Conservation (phyloP, 2,797 vertebrate species). For the Semaprochilodus insignis region DNA sequence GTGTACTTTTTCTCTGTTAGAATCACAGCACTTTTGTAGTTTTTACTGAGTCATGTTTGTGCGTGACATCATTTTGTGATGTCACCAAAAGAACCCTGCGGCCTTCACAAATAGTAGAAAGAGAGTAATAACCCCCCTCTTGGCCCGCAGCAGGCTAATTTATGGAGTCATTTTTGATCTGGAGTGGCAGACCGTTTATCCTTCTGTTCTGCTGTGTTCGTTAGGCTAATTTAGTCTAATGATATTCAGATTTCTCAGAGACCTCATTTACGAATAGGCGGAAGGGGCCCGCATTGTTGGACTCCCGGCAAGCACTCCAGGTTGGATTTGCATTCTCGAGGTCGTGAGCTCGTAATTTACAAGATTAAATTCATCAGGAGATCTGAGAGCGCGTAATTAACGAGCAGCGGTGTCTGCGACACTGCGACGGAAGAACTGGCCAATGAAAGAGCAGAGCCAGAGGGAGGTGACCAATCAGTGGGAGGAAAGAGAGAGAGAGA, state of each 20-base stretch:
- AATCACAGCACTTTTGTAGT: background rate
- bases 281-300: slow-evolving; percentile 34
- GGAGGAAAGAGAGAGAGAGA: slow-evolving; percentile 3
- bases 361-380: slow-evolving; percentile 85
- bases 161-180: slow-evolving; percentile 74
- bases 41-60: background rate
- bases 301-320: slow-evolving; percentile 12
- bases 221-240: slow-evolving; percentile 81
- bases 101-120: background rate
- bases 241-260: slow-evolving; percentile 81
- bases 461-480: slow-evolving; percentile 5
- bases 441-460: background rate
- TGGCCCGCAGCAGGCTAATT: slow-evolving; percentile 70
- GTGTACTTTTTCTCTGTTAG: background rate
- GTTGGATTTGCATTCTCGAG: slow-evolving; percentile 78
- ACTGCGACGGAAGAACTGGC: slow-evolving; percentile 54
- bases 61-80: background rate
- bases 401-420: slow-evolving; percentile 67
- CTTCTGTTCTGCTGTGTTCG: slow-evolving; percentile 81
- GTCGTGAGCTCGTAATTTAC: slow-evolving; percentile 79
- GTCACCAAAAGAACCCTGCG: background rate
- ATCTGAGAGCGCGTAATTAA: slow-evolving; percentile 80
- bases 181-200: slow-evolving; percentile 81
- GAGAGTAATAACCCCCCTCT: background rate
- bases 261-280: slow-evolving; percentile 82